A percentile compares a stretch with the other conserved stretches of the same genome.
phyloP scores from a whole-genome alignment of 2,113 vertebrate genomes.

The Pterocles burchelli region DNA sequence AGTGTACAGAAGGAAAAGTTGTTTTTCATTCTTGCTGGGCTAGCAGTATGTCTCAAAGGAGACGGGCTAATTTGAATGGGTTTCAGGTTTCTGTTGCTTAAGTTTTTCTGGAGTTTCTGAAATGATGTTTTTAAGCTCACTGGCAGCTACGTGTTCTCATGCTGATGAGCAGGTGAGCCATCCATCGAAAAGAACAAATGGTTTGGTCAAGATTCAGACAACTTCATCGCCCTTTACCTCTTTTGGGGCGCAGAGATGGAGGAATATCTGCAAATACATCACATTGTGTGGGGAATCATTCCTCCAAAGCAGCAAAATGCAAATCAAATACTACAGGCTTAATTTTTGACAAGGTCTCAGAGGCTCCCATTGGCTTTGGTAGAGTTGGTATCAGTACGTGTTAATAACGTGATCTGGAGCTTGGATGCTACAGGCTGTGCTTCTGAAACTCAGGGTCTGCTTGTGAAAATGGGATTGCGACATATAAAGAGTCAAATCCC shows the following conservation, averaged over 20 bases:
- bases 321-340: background rate
- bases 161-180: background rate
- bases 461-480: background rate
- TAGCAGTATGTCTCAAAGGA: constrained; percentile 7
- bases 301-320: background rate
- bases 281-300: background rate
- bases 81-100: background rate
- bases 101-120: background rate
- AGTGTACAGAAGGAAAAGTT: background rate
- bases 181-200: background rate
- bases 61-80: constrained; percentile 34
- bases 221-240: background rate
- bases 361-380: background rate
- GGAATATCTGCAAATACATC: background rate
- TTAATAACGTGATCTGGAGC: background rate
- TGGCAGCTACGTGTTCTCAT: background rate
- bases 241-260: background rate
- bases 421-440: background rate
- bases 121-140: constrained; percentile 1
- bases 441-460: background rate
- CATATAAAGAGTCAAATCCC: background rate
- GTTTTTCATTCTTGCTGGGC: constrained; percentile 17
- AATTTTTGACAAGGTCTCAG: background rate
- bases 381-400: background rate
- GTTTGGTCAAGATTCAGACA: background rate